Evolutionary conservation across 2,113 vertebrate genomes (phyloP), one percentile per base, ranked within the genome.

Genomic region (Antechinus flavipes): DNA sequence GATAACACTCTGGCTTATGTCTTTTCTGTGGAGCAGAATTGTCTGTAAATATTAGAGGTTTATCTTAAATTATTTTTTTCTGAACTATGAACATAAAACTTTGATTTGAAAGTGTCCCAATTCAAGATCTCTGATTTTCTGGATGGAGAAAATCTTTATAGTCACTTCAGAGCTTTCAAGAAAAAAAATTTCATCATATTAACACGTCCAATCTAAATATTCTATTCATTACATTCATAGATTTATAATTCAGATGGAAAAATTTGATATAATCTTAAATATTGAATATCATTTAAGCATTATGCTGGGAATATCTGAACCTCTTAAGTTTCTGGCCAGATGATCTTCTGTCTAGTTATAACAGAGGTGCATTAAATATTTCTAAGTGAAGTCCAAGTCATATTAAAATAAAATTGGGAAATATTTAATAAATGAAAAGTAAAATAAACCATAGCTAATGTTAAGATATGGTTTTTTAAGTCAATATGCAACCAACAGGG

Each of bases 11-110:
- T 9, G 7, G 89, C 89, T 27, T 25, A 27, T 2, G 89, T 84
- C 58, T 61, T 97, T 92, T 92, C 84, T 0, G 4, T 89, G 89
- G 42, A 4, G 91, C 93, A 35, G 22, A 58, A 47, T 25, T 94
- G 25, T 91, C 11, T 91, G 96, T 42, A 42, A 84, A 84, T 19
- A 68, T n/a, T 76, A 68, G 61, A 35, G 50, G 42, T 56, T 96
- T 94, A 93, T 92, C 54, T 50, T 42, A 76, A 91, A 93, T 93
- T 52, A 93, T 94, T 95, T 97, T 42, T 16, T 93, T 24, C 91
- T 93, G 91, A 95, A 89, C 54, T 25, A 90, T 49, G 90, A 97
- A 94, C n/a, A 96, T 12, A 89, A n/a, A 89, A 97, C 56, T 95
- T 55, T 58, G n/a, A 91, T 95, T 84, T 30, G 92, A 10, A 95